A percentile compares a stretch with the other conserved stretches of the same genome.
Evolutionary conservation across 2,113 vertebrate genomes (phyloP).

Genomic region (Falcunculus frontatus): DNA sequence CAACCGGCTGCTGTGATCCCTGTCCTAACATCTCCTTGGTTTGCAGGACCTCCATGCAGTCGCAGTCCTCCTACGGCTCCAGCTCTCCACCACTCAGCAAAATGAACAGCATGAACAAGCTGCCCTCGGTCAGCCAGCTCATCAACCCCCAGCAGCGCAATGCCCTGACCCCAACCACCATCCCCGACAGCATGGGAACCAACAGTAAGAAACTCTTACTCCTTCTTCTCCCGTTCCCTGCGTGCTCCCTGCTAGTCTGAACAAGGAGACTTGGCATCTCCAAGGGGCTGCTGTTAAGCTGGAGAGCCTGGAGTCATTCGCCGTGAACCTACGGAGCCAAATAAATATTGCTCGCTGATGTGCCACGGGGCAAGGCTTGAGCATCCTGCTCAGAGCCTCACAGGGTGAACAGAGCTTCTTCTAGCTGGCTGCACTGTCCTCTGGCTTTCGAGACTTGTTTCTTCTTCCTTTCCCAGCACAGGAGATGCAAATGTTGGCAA

Average conservation of each 20-base stretch:
- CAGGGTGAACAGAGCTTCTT: background rate
- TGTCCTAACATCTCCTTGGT: constrained; percentile 22
- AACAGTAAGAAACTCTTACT: constrained; percentile 84
- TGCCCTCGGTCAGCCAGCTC: constrained; percentile 98
- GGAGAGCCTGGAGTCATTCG: background rate
- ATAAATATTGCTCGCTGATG: background rate
- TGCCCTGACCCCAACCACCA: constrained; percentile 89
- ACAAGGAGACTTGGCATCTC: background rate
- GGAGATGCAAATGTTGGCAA: background rate
- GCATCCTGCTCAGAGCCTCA: background rate
- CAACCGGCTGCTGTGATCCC: background rate
- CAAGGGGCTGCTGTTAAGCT: background rate
- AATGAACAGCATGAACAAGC: constrained; percentile 91
- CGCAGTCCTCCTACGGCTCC: constrained; percentile 85
- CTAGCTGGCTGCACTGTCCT: background rate
- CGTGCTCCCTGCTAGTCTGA: background rate
- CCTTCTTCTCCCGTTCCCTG: background rate
- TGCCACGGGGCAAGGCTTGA: background rate
- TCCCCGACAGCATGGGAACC: constrained; percentile 86
- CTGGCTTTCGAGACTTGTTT: background rate
- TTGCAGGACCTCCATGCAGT: constrained; percentile 87
- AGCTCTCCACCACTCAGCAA: constrained; percentile 90
- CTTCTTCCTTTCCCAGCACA: background rate
- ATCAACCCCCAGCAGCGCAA: constrained; percentile 98
- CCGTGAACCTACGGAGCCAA: background rate